phyloP scores from a whole-genome alignment of 2,113 vertebrate species.

The Hippocampus guttulatus region DNA sequence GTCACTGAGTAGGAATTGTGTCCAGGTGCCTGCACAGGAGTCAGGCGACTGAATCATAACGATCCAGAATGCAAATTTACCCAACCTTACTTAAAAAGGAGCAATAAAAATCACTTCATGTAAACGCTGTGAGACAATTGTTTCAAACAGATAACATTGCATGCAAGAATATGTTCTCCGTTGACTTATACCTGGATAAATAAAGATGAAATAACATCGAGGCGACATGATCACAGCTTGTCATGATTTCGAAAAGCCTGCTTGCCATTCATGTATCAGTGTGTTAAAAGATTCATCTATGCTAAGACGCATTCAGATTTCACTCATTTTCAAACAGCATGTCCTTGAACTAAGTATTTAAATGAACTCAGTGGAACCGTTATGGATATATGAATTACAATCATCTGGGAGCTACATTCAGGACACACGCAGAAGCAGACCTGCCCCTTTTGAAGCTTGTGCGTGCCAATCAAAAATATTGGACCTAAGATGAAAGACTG shows the following conservation, averaged over 20 bases:
- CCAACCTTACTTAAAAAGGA: not conserved
- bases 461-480: conserved; percentile 25
- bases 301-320: conserved; percentile 54
- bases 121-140: no score
- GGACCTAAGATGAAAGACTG: conserved; percentile 13
- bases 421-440: conserved; percentile 25
- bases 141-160: no score
- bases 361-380: conserved; percentile 45
- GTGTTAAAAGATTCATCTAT: not conserved
- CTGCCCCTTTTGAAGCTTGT: not conserved
- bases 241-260: no score
- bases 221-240: no score
- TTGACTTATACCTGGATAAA: no score
- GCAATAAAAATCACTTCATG: no score
- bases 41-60: not conserved
- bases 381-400: conserved; percentile 59
- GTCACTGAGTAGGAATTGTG: no score
- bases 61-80: not conserved
- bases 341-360: conserved; percentile 38
- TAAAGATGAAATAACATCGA: no score
- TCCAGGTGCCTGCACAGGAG: no score
- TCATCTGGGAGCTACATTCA: conserved; percentile 35
- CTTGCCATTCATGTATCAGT: no score
- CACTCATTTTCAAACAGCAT: conserved; percentile 33
- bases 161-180: no score